Evolutionary conservation across 2,888 invertebrate genomes (phyloP), one percentile per base, ranked within the genome.

Genomic region (Cynaeus angustus): DNA sequence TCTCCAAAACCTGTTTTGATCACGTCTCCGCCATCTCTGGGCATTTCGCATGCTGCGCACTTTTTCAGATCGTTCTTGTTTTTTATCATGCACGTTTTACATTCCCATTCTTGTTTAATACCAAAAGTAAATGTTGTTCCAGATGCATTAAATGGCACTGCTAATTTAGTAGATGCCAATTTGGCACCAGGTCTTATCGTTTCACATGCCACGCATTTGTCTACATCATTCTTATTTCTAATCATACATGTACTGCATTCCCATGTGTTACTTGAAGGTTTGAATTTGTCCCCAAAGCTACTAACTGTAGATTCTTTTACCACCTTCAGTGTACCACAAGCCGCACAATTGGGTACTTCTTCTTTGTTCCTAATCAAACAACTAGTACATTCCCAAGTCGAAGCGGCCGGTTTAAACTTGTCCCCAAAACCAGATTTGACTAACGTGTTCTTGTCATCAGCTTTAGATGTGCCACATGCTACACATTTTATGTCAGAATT

Each of bases 371-470:
- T 84, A 9, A 91, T 84, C 83, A 89, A 86, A 79, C 93, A 93
- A 13, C 84, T 85, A 0, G 86, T 83, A 82, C 93, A 93, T 75
- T 90, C 89, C 93, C 93, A 93, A 6, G 88, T 87, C 52, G 87
- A 88, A 14, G 83, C 78, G 0, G 86, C 81, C 5, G 87, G 86
- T 77, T 89, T 90, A 74, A 89, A 90, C 75, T 83, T 82, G 58
- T 83, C 82, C 38, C 72, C 73, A 55, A 76, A 74, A 61, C 72
- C 65, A 41, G 33, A 38, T 1, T 14, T 14, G n/a, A 30, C 14
- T 14, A 13, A 7, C 5, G 45, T 30, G 45, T 56, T 43, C 2
- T 65, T 13, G n/a, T 21, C 30, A n/a, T 10, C 62, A 13, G 37
- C 45, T 50, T 52, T 72, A 28, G 59, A 21, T 12, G 87, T 83